Conservation (phyloP, 1,140 invertebrate species). For the Ceratina japonica region DNA sequence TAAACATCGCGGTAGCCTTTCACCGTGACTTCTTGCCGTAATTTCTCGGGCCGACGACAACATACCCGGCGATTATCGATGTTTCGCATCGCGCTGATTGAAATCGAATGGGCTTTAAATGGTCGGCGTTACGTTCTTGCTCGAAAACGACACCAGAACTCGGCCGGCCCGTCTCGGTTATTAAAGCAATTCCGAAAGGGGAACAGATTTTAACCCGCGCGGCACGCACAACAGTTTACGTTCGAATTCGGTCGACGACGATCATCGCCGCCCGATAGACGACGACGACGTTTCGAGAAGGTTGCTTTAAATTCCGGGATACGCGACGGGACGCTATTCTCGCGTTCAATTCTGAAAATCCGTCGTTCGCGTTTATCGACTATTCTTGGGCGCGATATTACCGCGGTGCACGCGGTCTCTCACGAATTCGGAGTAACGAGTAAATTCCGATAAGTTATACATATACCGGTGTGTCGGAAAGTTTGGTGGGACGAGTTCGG, state of each 20-base stretch:
- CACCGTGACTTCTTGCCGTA: background rate
- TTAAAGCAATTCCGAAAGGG: too few species aligned
- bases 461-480: conserved; percentile 49
- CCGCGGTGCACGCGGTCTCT: conserved; percentile 42
- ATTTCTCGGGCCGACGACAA: background rate
- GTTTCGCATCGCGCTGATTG: background rate
- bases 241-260: too few species aligned
- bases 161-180: background rate
- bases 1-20: background rate
- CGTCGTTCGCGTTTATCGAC: background rate
- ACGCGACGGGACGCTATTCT: too few species aligned
- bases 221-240: too few species aligned
- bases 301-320: too few species aligned
- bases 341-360: background rate
- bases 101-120: background rate
- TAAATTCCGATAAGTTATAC: conserved; percentile 59
- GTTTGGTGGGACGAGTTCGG: conserved; percentile 38
- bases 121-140: background rate
- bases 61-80: background rate
- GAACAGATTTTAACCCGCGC: too few species aligned
- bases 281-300: too few species aligned
- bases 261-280: too few species aligned
- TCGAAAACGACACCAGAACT: background rate
- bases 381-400: conserved; percentile 18
- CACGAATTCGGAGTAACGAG: conserved; percentile 57